phyloP scores from a whole-genome alignment of 2,113 vertebrate genomes.

The Cheirogaleus medius region DNA sequence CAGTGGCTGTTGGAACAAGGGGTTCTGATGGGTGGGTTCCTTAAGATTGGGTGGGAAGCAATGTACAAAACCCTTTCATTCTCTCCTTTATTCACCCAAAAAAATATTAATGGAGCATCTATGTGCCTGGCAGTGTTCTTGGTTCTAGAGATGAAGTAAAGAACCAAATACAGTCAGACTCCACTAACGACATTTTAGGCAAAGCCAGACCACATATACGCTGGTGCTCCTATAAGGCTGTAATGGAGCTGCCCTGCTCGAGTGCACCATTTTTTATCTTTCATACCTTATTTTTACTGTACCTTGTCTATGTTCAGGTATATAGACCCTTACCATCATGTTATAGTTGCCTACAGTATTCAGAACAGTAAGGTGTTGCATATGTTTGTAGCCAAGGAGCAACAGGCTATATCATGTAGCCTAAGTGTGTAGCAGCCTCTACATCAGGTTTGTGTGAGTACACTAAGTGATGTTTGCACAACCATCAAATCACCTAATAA shows the following conservation, averaged over 20 bases:
- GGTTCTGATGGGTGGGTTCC: not conserved
- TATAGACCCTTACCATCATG: not conserved
- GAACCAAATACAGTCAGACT: not conserved
- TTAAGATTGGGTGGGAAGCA: not conserved
- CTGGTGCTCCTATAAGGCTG: not conserved
- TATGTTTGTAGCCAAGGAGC: not conserved
- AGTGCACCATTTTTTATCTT: too few relatives aligned
- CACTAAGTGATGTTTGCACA: not conserved
- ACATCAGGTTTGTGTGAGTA: not conserved
- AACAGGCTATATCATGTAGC: not conserved
- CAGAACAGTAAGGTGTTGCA: not conserved
- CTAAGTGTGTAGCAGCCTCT: not conserved
- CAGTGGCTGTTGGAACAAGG: not conserved
- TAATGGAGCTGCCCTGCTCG: not conserved
- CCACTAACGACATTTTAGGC: not conserved
- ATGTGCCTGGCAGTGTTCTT: not conserved
- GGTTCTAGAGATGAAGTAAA: not conserved
- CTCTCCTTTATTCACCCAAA: not conserved
- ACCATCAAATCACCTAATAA: not conserved
- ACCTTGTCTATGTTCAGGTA: not conserved
- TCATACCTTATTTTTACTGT: not conserved
- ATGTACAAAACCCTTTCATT: not conserved
- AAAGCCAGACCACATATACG: not conserved
- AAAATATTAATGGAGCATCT: not conserved
- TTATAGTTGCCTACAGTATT: not conserved